Base-by-base conservation (phyloP, 2,797 vertebrate genomes). In the Octomys mimax region DNA sequence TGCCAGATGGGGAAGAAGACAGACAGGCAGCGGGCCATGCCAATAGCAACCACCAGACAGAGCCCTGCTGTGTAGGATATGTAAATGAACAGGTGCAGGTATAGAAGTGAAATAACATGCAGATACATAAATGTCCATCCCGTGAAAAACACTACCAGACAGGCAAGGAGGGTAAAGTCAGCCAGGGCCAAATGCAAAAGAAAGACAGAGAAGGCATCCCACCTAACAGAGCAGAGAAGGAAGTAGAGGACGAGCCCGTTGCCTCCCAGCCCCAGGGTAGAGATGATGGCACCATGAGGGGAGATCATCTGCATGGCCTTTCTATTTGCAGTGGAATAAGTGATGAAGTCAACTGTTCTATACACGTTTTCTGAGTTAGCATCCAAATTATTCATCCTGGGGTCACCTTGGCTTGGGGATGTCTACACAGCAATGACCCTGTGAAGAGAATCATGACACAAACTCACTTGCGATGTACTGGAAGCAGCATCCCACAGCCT, bases 11-110 rank as follows among this genome's bases (percentile, higher is more conserved):
- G 24, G 26, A 77, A 77, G 39, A 77, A 16, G 39, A 77, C 12
- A 0, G 39, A 49, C 73, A 46, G 42, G 24, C 42, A 14, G 42
- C 24, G 24, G 22, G 39, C 11, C 42, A 28, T 1, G 12, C 73
- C 26, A 14, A 77, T 49, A 24, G 11, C 11, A 6, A 22, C 39
- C 26, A 31, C 13, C 26, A 77, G 12, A 8, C 26, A 31, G 24
- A 77, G 12, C 8, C 26, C 13, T 2, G 6, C 42, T 0, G 26
- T 26, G 42, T 31, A 7, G 42, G 6, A 49, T 8, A 26, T 16
- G 42, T 0, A 1, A 19, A 8, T 6, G 24, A 75, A 46, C 2
- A 16, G 5, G 0, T 28, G 0, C 13, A 46, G 12, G 11, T 46
- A 46, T 24, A 8, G 24, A 75, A 16, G 16, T 2, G 11, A 54